A percentile compares a stretch with the other conserved stretches of the same genome.
phyloP scores from a whole-genome alignment of 2,888 invertebrate genomes.

The Chydorus sphaericus region DNA sequence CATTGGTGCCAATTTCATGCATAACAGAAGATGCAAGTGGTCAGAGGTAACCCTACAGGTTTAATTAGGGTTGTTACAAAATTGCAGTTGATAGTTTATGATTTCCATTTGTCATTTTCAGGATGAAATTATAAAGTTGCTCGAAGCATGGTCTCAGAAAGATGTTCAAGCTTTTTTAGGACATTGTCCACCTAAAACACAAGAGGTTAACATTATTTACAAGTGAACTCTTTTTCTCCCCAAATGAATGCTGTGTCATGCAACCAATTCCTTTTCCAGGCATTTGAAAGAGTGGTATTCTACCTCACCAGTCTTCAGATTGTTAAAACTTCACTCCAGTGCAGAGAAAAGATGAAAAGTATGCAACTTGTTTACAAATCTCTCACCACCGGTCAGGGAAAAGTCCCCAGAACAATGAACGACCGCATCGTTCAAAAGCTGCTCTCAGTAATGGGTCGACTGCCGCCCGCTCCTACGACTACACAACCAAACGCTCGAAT shows the following conservation, averaged over 20 bases:
- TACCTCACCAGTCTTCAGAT: constrained; percentile 1
- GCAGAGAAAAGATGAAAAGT: constrained; percentile 13
- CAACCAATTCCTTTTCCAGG: neutral
- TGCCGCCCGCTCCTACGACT: neutral
- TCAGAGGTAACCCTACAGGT: neutral
- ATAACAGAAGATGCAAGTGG: constrained; percentile 11
- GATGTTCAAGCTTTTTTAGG: constrained; percentile 11
- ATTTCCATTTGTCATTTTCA: neutral
- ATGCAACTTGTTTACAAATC: constrained; percentile 7
- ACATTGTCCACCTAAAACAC: constrained; percentile 9
- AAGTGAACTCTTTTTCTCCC: neutral
- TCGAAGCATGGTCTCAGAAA: constrained; percentile 9
- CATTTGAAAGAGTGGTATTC: constrained; percentile 10
- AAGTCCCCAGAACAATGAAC: neutral
- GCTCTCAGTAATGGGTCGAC: constrained; percentile 1
- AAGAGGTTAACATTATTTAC: neutral
- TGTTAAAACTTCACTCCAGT: constrained; percentile 11
- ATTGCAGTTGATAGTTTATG: neutral
- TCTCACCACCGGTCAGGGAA: constrained; percentile 4
- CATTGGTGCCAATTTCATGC: neutral
- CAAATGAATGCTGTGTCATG: neutral
- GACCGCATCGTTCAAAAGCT: constrained; percentile 10
- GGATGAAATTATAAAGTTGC: constrained; percentile 12
- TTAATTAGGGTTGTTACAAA: neutral
- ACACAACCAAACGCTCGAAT: neutral